Evolutionary conservation across 2,888 invertebrate genomes (phyloP), one percentile per base, ranked within the genome.

Genomic region (Endomychus coccineus): DNA sequence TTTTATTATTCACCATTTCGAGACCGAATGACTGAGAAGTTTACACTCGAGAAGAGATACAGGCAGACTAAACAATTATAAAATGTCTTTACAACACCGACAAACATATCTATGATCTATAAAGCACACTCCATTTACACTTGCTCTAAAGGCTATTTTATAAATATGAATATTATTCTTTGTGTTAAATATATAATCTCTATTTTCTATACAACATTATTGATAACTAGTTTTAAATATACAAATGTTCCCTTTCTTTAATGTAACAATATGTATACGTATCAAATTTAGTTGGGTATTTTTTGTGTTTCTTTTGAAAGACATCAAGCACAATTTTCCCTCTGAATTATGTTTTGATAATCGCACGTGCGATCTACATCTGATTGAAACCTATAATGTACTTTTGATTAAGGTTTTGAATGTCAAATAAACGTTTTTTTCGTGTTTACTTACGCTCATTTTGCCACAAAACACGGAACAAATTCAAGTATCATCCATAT

Each of bases 111-210:
- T 57, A 56, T 55, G 45, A 54, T 48, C 61, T 62, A 63, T 57
- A 56, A 63, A 64, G 66, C 65, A 63, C 64, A 66, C 61, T 63
- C 62, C 64, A 60, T 65, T 61, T 64, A 65, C 58, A 65, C 64
- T 61, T 58, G 62, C 61, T 51, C 60, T 60, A 58, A 55, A 48
- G 49, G 58, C 61, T 45, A 46, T 48, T 49, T 58, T 58, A 62
- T 64, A 65, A 64, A 63, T 65, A 63, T 56, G 53, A 54, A 52
- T 56, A 52, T 55, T 58, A 49, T 45, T 50, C 53, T 51, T 52
- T 60, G 57, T 61, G 61, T 61, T 63, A 64, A 63, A 56, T 58
- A 58, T 60, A 58, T 60, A 58, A 54, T 56, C 54, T 53, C 57
- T 62, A 58, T 61, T 55, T 50, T 63, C 64, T 64, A 64, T 64